phyloP scores from a whole-genome alignment of 2,888 invertebrate species.

The Melinaea marsaeus region DNA sequence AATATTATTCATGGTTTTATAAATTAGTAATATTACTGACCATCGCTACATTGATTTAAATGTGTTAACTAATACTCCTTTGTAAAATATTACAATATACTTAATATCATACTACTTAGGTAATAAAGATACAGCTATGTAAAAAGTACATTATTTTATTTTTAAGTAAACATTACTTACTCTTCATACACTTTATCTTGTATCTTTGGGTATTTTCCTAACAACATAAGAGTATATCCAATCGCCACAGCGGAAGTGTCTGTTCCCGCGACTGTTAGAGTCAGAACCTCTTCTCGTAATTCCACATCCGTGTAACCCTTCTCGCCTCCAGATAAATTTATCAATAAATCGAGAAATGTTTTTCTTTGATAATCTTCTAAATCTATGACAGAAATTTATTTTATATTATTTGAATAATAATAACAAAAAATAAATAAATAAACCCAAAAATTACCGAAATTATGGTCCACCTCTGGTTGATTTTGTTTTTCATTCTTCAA shows the following conservation, averaged over 20 bases:
- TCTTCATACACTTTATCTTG: slow-evolving; percentile 68
- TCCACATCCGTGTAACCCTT: slow-evolving; percentile 73
- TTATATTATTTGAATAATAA: slow-evolving; percentile 1
- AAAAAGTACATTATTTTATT: no score
- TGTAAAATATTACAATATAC: neutral
- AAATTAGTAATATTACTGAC: no score
- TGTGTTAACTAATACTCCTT: no score
- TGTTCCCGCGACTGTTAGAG: slow-evolving; percentile 76
- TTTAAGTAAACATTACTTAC: slow-evolving; percentile 45
- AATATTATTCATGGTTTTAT: no score
- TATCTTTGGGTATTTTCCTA: slow-evolving; percentile 66
- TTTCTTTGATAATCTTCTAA: slow-evolving; percentile 55
- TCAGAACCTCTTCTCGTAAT: slow-evolving; percentile 77
- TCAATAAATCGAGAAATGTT: slow-evolving; percentile 76
- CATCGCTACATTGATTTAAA: no score
- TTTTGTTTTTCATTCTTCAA: slow-evolving; percentile 40
- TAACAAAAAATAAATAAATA: slow-evolving; percentile 7
- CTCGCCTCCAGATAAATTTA: slow-evolving; percentile 69
- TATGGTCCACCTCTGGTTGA: slow-evolving; percentile 47
- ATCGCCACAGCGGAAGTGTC: slow-evolving; percentile 70
- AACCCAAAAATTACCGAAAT: slow-evolving; percentile 30
- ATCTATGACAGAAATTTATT: slow-evolving; percentile 39
- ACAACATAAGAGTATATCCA: slow-evolving; percentile 61
- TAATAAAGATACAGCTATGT: no score
- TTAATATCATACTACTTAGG: neutral